Evolutionary conservation across 1,140 invertebrate species (phyloP).

Genomic region (Drosophila triauraria): DNA sequence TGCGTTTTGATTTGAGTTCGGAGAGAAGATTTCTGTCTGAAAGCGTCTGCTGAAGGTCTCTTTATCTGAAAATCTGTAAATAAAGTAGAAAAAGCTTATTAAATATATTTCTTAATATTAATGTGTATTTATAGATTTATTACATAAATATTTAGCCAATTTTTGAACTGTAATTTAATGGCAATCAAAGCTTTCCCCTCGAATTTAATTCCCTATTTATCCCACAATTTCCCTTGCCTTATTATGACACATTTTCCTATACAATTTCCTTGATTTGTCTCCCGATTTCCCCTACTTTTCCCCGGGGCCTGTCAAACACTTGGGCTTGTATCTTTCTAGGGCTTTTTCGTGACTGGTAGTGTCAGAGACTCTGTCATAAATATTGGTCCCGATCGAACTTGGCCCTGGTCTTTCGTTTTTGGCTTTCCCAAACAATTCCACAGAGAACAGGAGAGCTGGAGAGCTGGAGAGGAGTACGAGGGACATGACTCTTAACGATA

Average conservation of each 20-base stretch:
- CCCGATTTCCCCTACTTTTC: neutral
- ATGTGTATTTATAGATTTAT: neutral
- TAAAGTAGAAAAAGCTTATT: neutral
- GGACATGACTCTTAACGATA: conserved; percentile 31
- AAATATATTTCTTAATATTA: neutral
- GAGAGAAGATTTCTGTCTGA: neutral
- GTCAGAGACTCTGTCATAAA: conserved; percentile 39
- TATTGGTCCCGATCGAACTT: conserved; percentile 6
- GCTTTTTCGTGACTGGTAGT: conserved; percentile 38
- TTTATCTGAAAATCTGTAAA: neutral
- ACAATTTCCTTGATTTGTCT: neutral
- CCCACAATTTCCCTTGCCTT: neutral
- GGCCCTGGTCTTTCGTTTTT: conserved; percentile 14
- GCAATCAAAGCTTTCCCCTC: neutral
- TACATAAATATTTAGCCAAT: neutral
- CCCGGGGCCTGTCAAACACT: conserved; percentile 9
- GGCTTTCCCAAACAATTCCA: conserved; percentile 9
- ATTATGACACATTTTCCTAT: neutral
- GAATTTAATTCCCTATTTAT: neutral
- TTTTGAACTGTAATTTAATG: neutral
- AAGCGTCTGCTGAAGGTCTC: neutral
- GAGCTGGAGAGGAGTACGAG: neutral
- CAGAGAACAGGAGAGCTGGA: neutral
- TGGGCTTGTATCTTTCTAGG: neutral
- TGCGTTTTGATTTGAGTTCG: neutral